These are phyloP conservation scores for Strix aluco DNA, from an alignment of 2,113 vertebrate species.

Conservation along the genomic window DNA sequence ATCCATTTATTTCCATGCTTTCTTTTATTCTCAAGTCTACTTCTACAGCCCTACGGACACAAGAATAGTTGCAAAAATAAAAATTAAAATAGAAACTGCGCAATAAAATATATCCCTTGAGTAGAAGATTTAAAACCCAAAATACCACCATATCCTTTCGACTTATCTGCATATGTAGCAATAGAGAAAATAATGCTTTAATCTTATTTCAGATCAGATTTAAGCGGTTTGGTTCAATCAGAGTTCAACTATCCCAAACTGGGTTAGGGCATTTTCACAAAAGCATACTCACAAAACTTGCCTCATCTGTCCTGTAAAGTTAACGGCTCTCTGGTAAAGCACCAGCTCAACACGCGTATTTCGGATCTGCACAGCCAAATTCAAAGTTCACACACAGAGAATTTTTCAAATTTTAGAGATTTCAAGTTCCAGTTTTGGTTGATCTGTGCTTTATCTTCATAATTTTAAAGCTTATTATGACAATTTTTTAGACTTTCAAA, in stretches of 20 bases:
- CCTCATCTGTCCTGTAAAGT: not conserved
- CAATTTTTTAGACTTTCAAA: not conserved
- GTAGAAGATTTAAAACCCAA: not conserved
- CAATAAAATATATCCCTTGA: not conserved
- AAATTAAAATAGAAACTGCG: not conserved
- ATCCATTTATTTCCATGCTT: not conserved
- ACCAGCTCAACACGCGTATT: fast-evolving
- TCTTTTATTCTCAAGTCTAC: not conserved
- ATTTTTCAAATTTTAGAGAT: not conserved
- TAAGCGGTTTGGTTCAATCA: not conserved
- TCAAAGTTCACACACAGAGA: not conserved
- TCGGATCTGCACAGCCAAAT: not conserved
- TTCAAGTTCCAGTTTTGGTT: not conserved
- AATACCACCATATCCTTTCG: not conserved
- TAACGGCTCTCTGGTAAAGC: not conserved
- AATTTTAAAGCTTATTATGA: not conserved
- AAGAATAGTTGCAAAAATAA: not conserved
- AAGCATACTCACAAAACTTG: not conserved
- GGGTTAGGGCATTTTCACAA: not conserved
- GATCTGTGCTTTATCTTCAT: not conserved
- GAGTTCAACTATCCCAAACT: not conserved
- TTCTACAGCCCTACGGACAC: not conserved
- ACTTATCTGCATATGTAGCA: not conserved
- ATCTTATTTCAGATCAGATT: not conserved
- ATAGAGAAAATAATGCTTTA: not conserved